Base-by-base conservation (phyloP, 92 coral and sea anemone species). In the Palythoa caribaeorum region DNA sequence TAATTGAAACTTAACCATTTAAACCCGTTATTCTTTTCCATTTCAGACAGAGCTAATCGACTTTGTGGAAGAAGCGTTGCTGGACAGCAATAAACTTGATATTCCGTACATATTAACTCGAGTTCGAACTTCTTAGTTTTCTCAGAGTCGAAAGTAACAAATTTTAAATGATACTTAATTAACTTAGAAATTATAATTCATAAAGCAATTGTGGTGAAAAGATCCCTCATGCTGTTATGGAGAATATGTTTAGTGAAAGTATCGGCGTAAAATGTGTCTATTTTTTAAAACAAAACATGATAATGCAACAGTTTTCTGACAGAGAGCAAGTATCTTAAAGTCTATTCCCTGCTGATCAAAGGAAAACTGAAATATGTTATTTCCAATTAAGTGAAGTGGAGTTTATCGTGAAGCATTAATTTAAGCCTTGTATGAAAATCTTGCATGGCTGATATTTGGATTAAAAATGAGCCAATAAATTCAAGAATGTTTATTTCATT, bases 1-100 rank as follows among this genome's bases (percentile, higher is more conserved):
- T 38, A 65, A 21, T 63, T 81, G 16, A 71, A 40, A 13, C 19
- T 63, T 80, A 62, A 80, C 35, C 85, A 81, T 63, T 81, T 48
- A 65, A 81, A 66, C 76, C 10, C 21, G 38, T 63, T 81, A 65
- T 65, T 81, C 74, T 80, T 81, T 81, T 81, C 63, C 76, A 81
- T 81, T 81, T 81, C 86, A 81, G 86, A 81, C 86, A 81, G 86
- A 81, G 66, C 86, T 81, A 81, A 81, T 81, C 86, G 63, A 81
- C 86, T 81, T 81, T 68, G 86, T 66, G 71, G 86, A 81, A 65
- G 86, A 81, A 37, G 76, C 86, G 44, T 38, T 81, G 19, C 59
- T 12, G 44, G 86, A 81, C 86, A 69, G 40, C 86, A 81, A 19
- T 40, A 62, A 81, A 65, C 74, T 81, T 51, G 59, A 38, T 66